Evolutionary conservation across 2,888 invertebrate genomes (phyloP).

Genomic region (Zygogramma bicolorata): DNA sequence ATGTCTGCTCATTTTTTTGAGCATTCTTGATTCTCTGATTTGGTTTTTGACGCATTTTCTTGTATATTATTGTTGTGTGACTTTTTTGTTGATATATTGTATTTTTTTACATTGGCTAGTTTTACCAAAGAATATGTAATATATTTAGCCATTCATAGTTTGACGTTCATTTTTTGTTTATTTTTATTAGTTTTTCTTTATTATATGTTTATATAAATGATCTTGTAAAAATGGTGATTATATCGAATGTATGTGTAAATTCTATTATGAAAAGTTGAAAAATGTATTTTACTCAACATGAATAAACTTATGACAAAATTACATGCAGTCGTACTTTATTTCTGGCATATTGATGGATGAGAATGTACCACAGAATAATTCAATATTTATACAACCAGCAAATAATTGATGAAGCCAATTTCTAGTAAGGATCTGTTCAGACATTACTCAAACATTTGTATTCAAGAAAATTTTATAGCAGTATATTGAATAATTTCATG

Average conservation of each 20-base stretch:
- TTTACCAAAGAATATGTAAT: slow-evolving; percentile 67
- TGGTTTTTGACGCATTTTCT: slow-evolving; percentile 49
- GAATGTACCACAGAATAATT: no score
- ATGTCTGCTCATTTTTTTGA: slow-evolving; percentile 47
- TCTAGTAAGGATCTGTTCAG: no score
- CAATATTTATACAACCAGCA: no score
- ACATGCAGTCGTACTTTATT: background rate
- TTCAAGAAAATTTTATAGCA: no score
- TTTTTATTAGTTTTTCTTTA: slow-evolving; percentile 51
- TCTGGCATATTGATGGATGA: background rate
- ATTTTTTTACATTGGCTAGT: slow-evolving; percentile 64
- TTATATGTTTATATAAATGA: slow-evolving; percentile 53
- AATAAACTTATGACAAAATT: slow-evolving; percentile 51
- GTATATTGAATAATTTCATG: no score
- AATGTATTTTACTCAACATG: slow-evolving; percentile 66
- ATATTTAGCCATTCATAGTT: slow-evolving; percentile 55
- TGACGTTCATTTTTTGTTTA: slow-evolving; percentile 48
- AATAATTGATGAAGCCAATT: background rate
- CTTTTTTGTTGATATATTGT: slow-evolving; percentile 53
- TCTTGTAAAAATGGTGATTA: slow-evolving; percentile 62
- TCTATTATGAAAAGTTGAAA: slow-evolving; percentile 65
- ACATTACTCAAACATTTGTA: no score
- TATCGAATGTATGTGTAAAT: slow-evolving; percentile 64
- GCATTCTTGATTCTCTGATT: slow-evolving; percentile 41
- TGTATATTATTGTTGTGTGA: slow-evolving; percentile 57